Conservation (phyloP, 2,797 vertebrate species). For the Yasuhikotakia modesta region DNA sequence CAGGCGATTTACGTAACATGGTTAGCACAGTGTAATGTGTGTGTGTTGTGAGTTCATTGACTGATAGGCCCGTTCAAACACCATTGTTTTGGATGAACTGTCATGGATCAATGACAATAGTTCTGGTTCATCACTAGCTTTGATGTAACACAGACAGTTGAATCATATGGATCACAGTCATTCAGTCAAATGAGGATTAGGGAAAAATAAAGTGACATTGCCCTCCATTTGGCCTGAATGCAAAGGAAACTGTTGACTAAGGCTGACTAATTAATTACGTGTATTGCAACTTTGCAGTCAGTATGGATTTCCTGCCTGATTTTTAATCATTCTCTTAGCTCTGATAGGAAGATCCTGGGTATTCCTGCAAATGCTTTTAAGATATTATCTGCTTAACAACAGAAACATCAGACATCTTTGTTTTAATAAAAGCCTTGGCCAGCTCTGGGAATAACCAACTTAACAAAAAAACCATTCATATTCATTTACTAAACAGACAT, state of each 20-base stretch:
- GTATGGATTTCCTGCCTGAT: constrained; percentile 27
- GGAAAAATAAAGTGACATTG: background rate
- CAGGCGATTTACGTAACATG: constrained; percentile 38
- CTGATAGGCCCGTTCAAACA: background rate
- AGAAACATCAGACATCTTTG: background rate
- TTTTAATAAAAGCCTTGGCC: background rate
- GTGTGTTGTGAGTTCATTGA: constrained; percentile 15
- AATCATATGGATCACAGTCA: background rate
- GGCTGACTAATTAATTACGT: constrained; percentile 35
- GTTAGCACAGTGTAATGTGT: background rate
- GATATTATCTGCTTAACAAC: background rate
- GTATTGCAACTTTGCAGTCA: background rate
- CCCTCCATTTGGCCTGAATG: constrained; percentile 6
- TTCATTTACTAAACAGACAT: too few species aligned
- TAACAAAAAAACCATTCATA: background rate
- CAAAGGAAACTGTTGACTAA: constrained; percentile 31
- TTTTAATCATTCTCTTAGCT: constrained; percentile 30
- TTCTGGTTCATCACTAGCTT: background rate
- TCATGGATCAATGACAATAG: constrained; percentile 25
- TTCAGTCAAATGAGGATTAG: background rate
- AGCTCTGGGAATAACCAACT: background rate
- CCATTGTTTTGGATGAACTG: background rate
- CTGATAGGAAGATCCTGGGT: background rate
- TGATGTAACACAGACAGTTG: constrained; percentile 17
- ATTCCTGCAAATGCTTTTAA: background rate